phyloP scores from a whole-genome alignment of 2,113 vertebrate species.

The Aldabrachelys gigantea region DNA sequence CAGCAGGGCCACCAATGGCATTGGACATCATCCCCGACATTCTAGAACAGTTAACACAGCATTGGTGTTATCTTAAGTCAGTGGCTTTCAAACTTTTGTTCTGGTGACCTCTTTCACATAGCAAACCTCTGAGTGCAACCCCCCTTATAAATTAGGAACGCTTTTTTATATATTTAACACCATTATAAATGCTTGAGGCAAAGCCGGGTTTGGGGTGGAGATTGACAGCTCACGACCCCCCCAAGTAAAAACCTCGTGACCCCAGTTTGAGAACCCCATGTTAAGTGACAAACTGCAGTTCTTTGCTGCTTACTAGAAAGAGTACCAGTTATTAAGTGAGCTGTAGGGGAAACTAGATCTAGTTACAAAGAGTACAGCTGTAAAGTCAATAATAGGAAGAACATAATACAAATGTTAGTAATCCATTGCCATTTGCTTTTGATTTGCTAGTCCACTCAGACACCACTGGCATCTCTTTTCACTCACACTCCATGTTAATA shows the following conservation, averaged over 20 bases:
- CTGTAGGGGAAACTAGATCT: neutral
- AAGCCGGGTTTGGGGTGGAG: too few relatives aligned
- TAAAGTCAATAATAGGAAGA: neutral
- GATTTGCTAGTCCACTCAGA: neutral
- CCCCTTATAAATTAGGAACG: too few relatives aligned
- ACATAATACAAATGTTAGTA: neutral
- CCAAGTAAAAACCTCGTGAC: too few relatives aligned
- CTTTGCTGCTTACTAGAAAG: neutral
- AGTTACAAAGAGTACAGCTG: neutral
- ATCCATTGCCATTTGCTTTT: neutral
- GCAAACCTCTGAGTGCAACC: too few relatives aligned
- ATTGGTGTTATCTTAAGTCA: neutral
- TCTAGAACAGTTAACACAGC: constrained; percentile 74
- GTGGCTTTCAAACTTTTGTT: neutral
- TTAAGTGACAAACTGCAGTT: neutral
- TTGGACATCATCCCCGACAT: constrained; percentile 99
- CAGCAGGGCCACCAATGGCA: constrained; percentile 92
- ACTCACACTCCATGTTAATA: constrained; percentile 46
- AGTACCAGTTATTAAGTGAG: neutral
- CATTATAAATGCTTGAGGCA: too few relatives aligned
- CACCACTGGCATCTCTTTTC: neutral
- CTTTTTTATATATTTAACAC: too few relatives aligned
- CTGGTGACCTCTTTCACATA: too few relatives aligned
- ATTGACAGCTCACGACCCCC: too few relatives aligned
- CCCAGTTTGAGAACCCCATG: neutral